These are phyloP conservation scores for Heliconius congener DNA, from an alignment of 1,140 invertebrate genomes.

Conservation along the genomic window DNA sequence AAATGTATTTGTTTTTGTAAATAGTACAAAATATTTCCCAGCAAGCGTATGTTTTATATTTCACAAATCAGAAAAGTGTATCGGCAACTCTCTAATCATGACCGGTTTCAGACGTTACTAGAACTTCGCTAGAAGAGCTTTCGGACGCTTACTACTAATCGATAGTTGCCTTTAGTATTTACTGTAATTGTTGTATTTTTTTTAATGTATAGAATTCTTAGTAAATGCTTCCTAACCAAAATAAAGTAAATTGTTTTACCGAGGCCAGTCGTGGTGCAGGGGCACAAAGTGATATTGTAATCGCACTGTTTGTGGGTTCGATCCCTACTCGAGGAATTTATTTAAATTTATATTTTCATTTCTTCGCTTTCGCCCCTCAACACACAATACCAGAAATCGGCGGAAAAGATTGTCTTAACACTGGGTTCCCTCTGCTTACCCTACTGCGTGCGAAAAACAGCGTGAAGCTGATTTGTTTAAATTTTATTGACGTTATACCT, in stretches of 20 bases:
- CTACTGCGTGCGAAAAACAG: too few relatives aligned
- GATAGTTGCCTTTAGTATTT: background rate
- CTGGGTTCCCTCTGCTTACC: too few relatives aligned
- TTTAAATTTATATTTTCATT: too few relatives aligned
- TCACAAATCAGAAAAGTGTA: slow-evolving; percentile 8
- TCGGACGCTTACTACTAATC: slow-evolving; percentile 6
- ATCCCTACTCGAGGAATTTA: too few relatives aligned
- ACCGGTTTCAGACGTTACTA: slow-evolving; percentile 23
- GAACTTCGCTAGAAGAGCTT: background rate
- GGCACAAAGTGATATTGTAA: too few relatives aligned
- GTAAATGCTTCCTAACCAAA: background rate
- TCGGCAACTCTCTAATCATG: slow-evolving; percentile 32
- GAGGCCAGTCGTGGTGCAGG: too few relatives aligned
- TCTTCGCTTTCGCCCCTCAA: too few relatives aligned
- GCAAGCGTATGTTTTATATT: background rate
- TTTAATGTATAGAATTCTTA: background rate
- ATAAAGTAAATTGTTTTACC: background rate
- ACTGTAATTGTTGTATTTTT: background rate
- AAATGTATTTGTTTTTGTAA: too few relatives aligned
- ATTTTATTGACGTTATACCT: background rate
- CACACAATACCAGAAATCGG: too few relatives aligned
- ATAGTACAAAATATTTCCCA: background rate
- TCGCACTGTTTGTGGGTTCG: too few relatives aligned
- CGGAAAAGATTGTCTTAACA: too few relatives aligned
- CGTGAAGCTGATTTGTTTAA: too few relatives aligned